These are phyloP conservation scores for Hyposoter didymator DNA, from an alignment of 2,888 invertebrate species.

Conservation along the genomic window DNA sequence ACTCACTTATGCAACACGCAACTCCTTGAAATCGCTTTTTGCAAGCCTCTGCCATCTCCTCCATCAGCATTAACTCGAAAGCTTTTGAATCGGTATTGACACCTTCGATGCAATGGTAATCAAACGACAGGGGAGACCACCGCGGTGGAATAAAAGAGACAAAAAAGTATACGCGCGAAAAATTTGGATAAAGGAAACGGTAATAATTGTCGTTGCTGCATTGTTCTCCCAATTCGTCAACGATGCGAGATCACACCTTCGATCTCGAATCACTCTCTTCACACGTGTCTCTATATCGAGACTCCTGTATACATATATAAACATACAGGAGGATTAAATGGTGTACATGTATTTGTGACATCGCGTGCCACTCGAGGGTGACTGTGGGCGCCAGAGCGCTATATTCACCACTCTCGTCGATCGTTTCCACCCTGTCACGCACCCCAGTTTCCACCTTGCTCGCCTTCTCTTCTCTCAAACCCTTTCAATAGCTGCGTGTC, in stretches of 20 bases:
- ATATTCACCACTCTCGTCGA: constrained; percentile 63
- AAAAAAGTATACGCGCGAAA: constrained; percentile 18
- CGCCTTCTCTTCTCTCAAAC: constrained; percentile 37
- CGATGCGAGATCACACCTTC: constrained; percentile 64
- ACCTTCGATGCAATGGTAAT: constrained; percentile 53
- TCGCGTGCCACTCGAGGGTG: constrained; percentile 67
- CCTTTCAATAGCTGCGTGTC: constrained; percentile 10
- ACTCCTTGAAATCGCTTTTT: constrained; percentile 22
- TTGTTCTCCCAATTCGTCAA: constrained; percentile 62
- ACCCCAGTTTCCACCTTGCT: constrained; percentile 61
- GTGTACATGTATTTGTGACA: constrained; percentile 46
- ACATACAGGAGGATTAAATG: neutral
- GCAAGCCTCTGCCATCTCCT: neutral
- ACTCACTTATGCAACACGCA: neutral
- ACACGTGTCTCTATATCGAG: neutral
- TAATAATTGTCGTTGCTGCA: constrained; percentile 58
- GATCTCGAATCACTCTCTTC: constrained; percentile 22
- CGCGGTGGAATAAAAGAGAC: constrained; percentile 1
- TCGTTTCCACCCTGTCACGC: constrained; percentile 68
- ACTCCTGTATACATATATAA: neutral
- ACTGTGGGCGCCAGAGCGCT: constrained; percentile 49
- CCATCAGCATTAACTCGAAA: constrained; percentile 35
- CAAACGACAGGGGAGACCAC: constrained; percentile 28
- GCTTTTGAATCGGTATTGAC: constrained; percentile 60
- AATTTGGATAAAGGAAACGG: constrained; percentile 33